phyloP scores from a whole-genome alignment of 2,797 vertebrate species.

The Liparis tanakae region DNA sequence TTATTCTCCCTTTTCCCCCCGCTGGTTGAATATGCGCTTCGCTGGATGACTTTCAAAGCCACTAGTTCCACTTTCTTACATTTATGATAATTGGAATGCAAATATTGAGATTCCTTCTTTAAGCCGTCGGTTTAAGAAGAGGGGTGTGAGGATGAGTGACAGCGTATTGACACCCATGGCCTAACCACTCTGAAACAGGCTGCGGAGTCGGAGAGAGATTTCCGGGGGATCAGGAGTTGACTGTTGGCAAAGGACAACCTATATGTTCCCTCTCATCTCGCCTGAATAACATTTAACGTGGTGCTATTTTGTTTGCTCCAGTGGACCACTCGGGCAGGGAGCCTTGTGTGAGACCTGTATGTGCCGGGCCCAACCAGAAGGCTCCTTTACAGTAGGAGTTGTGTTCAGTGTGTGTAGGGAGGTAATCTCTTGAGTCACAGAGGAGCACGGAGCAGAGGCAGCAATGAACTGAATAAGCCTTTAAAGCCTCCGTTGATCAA shows the following conservation, averaged over 20 bases:
- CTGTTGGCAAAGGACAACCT: slow-evolving; percentile 57
- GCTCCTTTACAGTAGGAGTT: slow-evolving; percentile 61
- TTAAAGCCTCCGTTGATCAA: slow-evolving; percentile 66
- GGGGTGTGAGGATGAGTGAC: slow-evolving; percentile 60
- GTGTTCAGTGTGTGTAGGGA: slow-evolving; percentile 59
- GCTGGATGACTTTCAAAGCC: slow-evolving; percentile 83
- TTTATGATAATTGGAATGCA: slow-evolving; percentile 85
- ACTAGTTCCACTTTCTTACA: slow-evolving; percentile 81
- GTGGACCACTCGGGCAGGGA: slow-evolving; percentile 51
- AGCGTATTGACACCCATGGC: slow-evolving; percentile 70
- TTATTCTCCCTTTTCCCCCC: slow-evolving; percentile 23
- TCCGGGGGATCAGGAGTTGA: slow-evolving; percentile 53
- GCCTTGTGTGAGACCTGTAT: slow-evolving; percentile 55
- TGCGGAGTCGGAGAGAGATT: slow-evolving; percentile 49
- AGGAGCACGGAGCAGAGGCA: slow-evolving; percentile 56
- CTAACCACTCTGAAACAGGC: slow-evolving; percentile 52
- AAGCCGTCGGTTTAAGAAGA: slow-evolving; percentile 73
- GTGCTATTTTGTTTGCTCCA: slow-evolving; percentile 63
- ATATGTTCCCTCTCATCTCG: slow-evolving; percentile 63
- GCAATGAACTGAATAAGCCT: slow-evolving; percentile 66
- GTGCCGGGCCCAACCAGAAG: slow-evolving; percentile 56
- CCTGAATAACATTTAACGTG: slow-evolving; percentile 70
- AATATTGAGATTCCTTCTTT: slow-evolving; percentile 78
- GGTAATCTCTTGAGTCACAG: slow-evolving; percentile 67
- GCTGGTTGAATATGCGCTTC: slow-evolving; percentile 70